These are phyloP conservation scores for Cygnus olor DNA, from an alignment of 2,797 vertebrate genomes.

Conservation along the genomic window DNA sequence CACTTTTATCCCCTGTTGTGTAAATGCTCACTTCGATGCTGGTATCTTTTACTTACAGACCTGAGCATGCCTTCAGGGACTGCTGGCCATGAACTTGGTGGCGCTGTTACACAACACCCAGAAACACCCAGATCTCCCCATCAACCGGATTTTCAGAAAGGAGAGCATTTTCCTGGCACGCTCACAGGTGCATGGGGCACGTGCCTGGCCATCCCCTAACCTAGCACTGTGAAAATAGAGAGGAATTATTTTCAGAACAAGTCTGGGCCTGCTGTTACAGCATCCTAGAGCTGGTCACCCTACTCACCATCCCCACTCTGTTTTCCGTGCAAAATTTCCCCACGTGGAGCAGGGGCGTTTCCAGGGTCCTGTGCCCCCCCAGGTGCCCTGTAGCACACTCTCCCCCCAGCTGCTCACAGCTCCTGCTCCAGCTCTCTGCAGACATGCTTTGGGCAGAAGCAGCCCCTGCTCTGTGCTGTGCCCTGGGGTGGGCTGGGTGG, in stretches of 20 bases:
- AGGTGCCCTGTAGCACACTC: rapidly evolving
- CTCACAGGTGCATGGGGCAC: not conserved
- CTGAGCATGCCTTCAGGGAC: not conserved
- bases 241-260: rapidly evolving
- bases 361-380: rapidly evolving
- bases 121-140: not conserved
- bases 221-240: rapidly evolving
- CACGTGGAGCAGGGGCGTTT: not conserved
- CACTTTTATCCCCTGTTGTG: not conserved
- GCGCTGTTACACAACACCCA: rapidly evolving
- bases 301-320: rapidly evolving
- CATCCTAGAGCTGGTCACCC: rapidly evolving
- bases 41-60: not conserved
- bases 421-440: too few species aligned
- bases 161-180: not conserved
- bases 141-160: not conserved
- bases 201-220: not conserved
- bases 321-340: not conserved
- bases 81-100: not conserved
- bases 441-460: too few species aligned
- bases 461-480: too few species aligned
- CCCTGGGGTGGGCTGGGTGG: too few species aligned
- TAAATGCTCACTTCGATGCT: not conserved
- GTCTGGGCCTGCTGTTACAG: not conserved
- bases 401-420: not conserved